Evolutionary conservation across 2,797 vertebrate species (phyloP).

Genomic region (Sebastiscus tertius): DNA sequence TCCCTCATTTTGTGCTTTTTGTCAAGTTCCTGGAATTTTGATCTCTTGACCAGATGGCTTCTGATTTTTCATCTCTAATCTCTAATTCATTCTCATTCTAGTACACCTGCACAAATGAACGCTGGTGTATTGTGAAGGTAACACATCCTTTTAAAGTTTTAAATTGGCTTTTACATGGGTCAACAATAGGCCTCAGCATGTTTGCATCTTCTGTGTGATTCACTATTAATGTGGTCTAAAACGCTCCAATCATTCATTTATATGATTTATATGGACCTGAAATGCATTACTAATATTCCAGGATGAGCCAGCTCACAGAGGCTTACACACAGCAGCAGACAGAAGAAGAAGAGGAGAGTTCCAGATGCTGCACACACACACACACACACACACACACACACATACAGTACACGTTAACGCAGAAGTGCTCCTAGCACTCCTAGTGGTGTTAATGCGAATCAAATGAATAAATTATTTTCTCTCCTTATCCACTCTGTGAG

Average conservation of each 20-base stretch:
- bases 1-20: not conserved
- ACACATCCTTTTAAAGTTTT: conserved; percentile 8
- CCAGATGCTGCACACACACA: conserved; percentile 11
- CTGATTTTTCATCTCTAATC: not conserved
- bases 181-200: not conserved
- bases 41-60: not conserved
- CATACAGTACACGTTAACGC: not conserved
- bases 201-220: conserved; percentile 9
- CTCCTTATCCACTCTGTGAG: conserved; percentile 13
- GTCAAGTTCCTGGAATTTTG: not conserved
- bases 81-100: not conserved
- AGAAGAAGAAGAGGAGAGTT: not conserved
- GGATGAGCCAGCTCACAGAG: not conserved
- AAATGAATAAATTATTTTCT: conserved; percentile 32
- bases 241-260: conserved; percentile 3
- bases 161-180: conserved; percentile 12
- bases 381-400: not conserved
- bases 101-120: not conserved
- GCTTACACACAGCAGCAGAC: not conserved
- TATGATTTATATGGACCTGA: conserved; percentile 2
- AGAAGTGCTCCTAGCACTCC: not conserved
- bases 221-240: conserved; percentile 19
- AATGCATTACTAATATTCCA: not conserved
- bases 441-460: not conserved
- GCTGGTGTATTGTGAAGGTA: not conserved